Evolutionary conservation across 30 jellyfish, hydroid and myxozoan genomes (phyloP).

Genomic region (Aurelia aurita complex sp. Pacific): DNA sequence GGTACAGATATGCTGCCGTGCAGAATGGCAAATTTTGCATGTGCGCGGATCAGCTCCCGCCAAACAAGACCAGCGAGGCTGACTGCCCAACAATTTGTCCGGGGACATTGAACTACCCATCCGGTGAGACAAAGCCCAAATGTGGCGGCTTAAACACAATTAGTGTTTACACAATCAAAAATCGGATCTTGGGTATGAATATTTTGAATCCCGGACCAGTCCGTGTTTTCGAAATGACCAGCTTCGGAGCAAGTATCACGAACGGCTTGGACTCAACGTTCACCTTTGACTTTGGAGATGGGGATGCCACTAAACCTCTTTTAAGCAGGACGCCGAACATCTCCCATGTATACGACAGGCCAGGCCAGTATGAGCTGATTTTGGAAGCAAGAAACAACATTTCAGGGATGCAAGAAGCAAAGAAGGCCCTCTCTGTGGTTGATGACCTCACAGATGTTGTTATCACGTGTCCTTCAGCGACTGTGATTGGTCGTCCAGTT

Average conservation of each 20-base stretch:
- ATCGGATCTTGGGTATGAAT: conserved; percentile 78
- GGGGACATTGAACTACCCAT: conserved; percentile 51
- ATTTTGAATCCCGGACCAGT: conserved; percentile 70
- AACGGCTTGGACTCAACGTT: conserved; percentile 64
- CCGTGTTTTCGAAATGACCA: conserved; percentile 44
- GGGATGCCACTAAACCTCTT: conserved; percentile 68
- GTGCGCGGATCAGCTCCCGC: conserved; percentile 76
- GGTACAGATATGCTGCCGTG: conserved; percentile 84
- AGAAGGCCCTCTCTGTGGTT: conserved; percentile 44
- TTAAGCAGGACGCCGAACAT: conserved; percentile 41
- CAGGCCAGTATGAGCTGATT: conserved; percentile 71
- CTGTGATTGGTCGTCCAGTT: conserved; percentile 70
- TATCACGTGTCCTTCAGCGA: conserved; percentile 72
- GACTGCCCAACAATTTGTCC: conserved; percentile 75
- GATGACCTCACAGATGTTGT: conserved; percentile 51
- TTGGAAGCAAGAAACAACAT: conserved; percentile 78
- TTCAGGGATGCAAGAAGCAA: conserved; percentile 66
- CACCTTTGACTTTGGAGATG: conserved; percentile 65
- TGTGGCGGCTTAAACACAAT: conserved; percentile 91
- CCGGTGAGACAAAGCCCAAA: conserved; percentile 47
- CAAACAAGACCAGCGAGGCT: conserved; percentile 31
- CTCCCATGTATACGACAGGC: conserved; percentile 75
- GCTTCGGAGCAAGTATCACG: conserved; percentile 50
- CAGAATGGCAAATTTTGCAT: conserved; percentile 87
- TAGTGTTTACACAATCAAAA: conserved; percentile 86